These are phyloP conservation scores for Turnix velox DNA, from an alignment of 2,113 vertebrate genomes.

Conservation along the genomic window DNA sequence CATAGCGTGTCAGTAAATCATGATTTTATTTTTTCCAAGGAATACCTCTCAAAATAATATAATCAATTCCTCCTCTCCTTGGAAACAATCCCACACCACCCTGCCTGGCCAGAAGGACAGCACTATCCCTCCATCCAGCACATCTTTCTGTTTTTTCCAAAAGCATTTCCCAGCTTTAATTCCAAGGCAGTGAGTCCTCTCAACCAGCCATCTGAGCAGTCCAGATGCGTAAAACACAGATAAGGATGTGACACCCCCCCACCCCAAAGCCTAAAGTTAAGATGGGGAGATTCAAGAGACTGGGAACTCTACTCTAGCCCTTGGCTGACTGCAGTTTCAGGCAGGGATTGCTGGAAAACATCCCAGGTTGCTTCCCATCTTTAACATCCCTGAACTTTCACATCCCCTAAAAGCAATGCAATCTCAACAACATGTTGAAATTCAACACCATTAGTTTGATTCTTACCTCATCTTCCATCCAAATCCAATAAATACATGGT, in stretches of 20 bases:
- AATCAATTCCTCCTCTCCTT: background rate
- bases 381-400: background rate
- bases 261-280: background rate
- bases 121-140: background rate
- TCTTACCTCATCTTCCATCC: background rate
- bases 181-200: background rate
- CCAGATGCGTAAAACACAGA: constrained; percentile 6
- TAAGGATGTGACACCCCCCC: background rate
- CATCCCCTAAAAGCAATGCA: rapidly evolving
- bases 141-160: constrained; percentile 33
- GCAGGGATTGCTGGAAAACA: background rate
- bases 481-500: background rate
- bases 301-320: background rate
- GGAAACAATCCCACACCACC: background rate
- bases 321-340: background rate
- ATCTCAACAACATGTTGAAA: background rate
- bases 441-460: background rate
- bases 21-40: background rate
- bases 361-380: constrained; percentile 1
- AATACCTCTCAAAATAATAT: background rate
- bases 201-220: background rate
- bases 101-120: background rate
- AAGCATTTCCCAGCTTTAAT: constrained; percentile 28
- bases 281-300: background rate
- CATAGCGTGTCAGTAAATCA: background rate